A percentile compares a stretch with the other conserved stretches of the same genome.
Evolutionary conservation across 35 echinoderm and acorn worm genomes (phyloP).

Genomic region (Ophioderma brevispina): DNA sequence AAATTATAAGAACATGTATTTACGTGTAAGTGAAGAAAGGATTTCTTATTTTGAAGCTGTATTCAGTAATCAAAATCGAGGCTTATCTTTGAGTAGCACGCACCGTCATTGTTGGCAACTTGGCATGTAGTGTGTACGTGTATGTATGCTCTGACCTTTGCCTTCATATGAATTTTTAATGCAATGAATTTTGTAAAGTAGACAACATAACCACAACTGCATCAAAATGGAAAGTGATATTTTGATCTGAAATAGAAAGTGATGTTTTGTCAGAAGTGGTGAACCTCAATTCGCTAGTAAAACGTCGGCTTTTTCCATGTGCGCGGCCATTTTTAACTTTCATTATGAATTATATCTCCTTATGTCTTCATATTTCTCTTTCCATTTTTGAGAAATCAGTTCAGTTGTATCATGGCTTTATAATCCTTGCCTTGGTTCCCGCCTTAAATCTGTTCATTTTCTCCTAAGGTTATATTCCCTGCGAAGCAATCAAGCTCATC

Average conservation of each 20-base stretch:
- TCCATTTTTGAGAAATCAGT: background rate
- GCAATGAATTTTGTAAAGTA: background rate
- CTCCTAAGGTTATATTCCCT: slow-evolving; percentile 1
- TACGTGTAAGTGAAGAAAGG: background rate
- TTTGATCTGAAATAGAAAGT: background rate
- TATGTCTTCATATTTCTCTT: background rate
- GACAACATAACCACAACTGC: background rate
- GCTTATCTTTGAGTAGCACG: background rate
- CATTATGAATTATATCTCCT: too few relatives aligned
- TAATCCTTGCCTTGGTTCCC: background rate
- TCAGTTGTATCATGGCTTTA: background rate
- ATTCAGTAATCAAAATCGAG: background rate
- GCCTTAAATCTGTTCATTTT: slow-evolving; percentile 2
- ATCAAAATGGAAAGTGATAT: background rate
- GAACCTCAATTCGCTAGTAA: background rate
- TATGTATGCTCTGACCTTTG: background rate
- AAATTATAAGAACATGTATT: too few relatives aligned
- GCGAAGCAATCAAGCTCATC: background rate
- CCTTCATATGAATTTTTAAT: background rate
- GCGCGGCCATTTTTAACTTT: background rate
- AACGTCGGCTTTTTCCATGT: background rate
- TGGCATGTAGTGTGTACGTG: background rate
- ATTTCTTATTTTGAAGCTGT: background rate
- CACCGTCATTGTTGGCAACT: too few relatives aligned
- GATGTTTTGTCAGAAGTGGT: background rate